A percentile compares a stretch with the other conserved stretches of the same genome.
phyloP scores from a whole-genome alignment of 2,797 vertebrate genomes.

The Diglossa cyanea region DNA sequence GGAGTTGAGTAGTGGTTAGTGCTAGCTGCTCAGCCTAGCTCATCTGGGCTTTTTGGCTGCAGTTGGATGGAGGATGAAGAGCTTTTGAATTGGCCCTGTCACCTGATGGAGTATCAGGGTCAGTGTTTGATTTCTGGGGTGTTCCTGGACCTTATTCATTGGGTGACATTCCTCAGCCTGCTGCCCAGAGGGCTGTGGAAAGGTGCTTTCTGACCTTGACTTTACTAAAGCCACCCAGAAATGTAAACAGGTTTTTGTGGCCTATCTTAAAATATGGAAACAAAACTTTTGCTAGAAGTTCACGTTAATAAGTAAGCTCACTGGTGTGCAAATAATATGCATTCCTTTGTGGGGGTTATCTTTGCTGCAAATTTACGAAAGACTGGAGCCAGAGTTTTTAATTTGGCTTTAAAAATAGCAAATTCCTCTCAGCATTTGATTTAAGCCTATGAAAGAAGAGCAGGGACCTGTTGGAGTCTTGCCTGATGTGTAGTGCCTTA shows the following conservation, averaged over 20 bases:
- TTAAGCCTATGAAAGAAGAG: background rate
- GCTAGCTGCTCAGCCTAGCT: background rate
- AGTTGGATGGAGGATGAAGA: background rate
- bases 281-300: background rate
- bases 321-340: background rate
- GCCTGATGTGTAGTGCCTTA: background rate
- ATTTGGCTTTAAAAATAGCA: background rate
- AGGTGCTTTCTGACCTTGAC: background rate
- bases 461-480: background rate
- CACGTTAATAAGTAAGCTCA: slow-evolving; percentile 30
- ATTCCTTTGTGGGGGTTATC: slow-evolving; percentile 5
- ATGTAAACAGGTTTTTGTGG: background rate
- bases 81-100: background rate
- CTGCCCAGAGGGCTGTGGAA: background rate
- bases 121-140: background rate
- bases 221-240: background rate
- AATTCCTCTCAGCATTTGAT: background rate
- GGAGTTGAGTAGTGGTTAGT: background rate
- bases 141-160: background rate
- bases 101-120: background rate
- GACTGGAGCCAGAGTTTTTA: background rate
- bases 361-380: background rate
- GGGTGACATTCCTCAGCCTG: background rate
- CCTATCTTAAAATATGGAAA: background rate
- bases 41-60: background rate